A percentile compares a stretch with the other conserved stretches of the same genome.
phyloP scores from a whole-genome alignment of 2,888 invertebrate genomes.

The Apantesis nais region DNA sequence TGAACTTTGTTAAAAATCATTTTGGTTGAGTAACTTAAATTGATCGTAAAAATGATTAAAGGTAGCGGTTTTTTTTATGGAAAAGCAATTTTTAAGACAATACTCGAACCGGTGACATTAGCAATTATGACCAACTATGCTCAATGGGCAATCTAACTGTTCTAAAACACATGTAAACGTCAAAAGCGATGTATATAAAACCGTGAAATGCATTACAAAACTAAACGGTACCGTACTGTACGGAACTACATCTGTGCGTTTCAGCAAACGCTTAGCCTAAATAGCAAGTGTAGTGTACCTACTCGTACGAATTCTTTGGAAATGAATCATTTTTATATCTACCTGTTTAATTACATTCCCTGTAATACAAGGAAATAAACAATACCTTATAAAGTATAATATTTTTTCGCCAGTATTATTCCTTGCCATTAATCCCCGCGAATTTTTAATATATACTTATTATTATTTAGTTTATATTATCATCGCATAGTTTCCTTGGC shows the following conservation, averaged over 20 bases:
- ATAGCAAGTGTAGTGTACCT: not conserved
- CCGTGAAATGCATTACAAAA: not conserved
- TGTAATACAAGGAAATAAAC: slow-evolving; percentile 3
- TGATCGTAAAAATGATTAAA: too few species aligned
- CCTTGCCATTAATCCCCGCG: not conserved
- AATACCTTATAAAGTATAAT: not conserved
- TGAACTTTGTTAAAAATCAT: too few species aligned
- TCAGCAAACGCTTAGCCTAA: slow-evolving; percentile 2
- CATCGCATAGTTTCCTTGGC: slow-evolving; percentile 18
- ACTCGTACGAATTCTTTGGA: slow-evolving; percentile 2
- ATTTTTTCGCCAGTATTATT: not conserved
- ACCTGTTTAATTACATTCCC: not conserved
- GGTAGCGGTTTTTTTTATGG: too few species aligned
- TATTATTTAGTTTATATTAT: slow-evolving; percentile 46
- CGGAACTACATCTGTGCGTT: not conserved
- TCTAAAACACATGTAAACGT: not conserved
- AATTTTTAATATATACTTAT: slow-evolving; percentile 16
- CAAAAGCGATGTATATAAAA: not conserved
- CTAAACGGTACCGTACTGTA: not conserved
- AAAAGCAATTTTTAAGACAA: too few species aligned
- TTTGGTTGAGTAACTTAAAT: too few species aligned
- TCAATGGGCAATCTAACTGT: too few species aligned
- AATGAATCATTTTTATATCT: slow-evolving; percentile 10
- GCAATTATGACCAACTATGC: too few species aligned
- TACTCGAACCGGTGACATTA: too few species aligned